phyloP scores from a whole-genome alignment of 1,140 invertebrate species.

The Wiebesia pumilae region DNA sequence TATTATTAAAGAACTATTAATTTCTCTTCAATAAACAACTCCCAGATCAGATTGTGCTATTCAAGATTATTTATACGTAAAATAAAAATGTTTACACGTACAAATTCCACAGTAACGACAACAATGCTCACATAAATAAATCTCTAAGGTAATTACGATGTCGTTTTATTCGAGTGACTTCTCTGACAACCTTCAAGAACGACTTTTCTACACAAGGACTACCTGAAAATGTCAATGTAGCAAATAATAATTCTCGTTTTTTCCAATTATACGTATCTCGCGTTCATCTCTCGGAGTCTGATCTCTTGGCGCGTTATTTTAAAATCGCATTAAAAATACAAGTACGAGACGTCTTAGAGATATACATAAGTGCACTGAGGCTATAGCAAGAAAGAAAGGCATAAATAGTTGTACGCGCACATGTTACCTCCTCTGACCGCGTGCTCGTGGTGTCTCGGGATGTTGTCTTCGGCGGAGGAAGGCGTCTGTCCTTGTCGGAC shows the following conservation, averaged over 20 bases:
- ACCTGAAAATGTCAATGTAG: neutral
- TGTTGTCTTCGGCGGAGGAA: slow-evolving; percentile 27
- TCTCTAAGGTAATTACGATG: neutral
- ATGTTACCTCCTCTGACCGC: slow-evolving; percentile 20
- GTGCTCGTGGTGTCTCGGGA: neutral
- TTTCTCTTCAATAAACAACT: no score
- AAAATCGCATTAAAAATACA: neutral
- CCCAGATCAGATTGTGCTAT: no score
- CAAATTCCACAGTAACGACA: neutral
- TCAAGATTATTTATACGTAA: no score
- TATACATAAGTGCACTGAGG: neutral
- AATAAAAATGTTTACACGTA: neutral
- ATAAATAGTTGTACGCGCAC: slow-evolving; percentile 37
- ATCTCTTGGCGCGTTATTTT: neutral
- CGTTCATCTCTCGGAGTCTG: neutral
- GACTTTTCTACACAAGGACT: slow-evolving; percentile 9
- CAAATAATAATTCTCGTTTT: slow-evolving; percentile 8
- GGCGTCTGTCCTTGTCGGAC: slow-evolving; percentile 44
- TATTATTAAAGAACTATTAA: no score
- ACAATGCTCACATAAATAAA: slow-evolving; percentile 8
- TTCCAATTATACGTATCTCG: neutral
- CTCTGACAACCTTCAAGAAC: neutral
- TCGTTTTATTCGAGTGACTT: neutral
- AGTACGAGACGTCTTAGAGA: neutral
- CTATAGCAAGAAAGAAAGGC: slow-evolving; percentile 16